A percentile compares a stretch with the other conserved stretches of the same genome.
These are phyloP conservation scores for Macrocentrus cingulum DNA, from an alignment of 1,140 invertebrate species.

Conservation along the genomic window DNA sequence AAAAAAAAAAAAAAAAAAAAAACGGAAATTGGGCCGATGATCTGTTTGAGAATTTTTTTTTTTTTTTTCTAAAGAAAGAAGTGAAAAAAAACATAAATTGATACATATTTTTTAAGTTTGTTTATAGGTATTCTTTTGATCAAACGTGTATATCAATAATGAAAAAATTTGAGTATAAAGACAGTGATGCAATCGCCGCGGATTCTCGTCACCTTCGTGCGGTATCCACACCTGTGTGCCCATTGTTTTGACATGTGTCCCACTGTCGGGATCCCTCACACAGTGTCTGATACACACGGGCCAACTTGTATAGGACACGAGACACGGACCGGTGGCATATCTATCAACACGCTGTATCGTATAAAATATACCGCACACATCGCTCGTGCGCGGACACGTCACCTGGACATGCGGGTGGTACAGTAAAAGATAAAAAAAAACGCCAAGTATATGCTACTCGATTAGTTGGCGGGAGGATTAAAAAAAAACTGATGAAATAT, in stretches of 20 bases:
- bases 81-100: no score
- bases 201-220: conserved; percentile 10
- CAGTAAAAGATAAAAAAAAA: conserved; percentile 36
- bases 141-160: neutral
- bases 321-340: neutral
- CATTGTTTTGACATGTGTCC: conserved; percentile 58
- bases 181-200: conserved; percentile 13
- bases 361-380: neutral
- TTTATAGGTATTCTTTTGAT: no score
- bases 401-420: conserved; percentile 45
- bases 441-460: neutral
- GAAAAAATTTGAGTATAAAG: neutral
- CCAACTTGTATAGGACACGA: neutral
- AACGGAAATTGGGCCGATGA: no score
- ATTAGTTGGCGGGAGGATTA: neutral
- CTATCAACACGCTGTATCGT: neutral
- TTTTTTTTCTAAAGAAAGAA: no score
- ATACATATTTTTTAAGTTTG: no score
- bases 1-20: no score
- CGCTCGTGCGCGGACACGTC: conserved; percentile 10
- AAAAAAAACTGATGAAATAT: no score
- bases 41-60: no score
- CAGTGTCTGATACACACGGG: neutral
- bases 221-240: conserved; percentile 45
- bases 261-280: conserved; percentile 37